A percentile compares a stretch with the other conserved stretches of the same genome.
phyloP scores from a whole-genome alignment of 1,140 invertebrate genomes.

The Hestina assimilis region DNA sequence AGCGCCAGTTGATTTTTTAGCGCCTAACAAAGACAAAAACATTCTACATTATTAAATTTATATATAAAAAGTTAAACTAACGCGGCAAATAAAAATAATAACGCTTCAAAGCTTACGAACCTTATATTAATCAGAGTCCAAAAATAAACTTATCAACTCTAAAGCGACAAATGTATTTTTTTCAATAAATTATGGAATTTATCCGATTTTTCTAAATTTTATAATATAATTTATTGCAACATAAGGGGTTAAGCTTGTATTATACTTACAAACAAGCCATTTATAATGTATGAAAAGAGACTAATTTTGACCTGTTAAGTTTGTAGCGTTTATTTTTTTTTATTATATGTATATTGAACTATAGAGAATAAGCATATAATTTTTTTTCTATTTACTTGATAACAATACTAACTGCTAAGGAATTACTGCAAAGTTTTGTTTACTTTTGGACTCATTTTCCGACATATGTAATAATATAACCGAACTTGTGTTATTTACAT shows the following conservation, averaged over 20 bases:
- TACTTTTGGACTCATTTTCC: background rate
- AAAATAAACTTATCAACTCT: background rate
- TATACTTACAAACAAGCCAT: no score
- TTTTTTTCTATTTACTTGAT: no score
- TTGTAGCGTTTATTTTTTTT: no score
- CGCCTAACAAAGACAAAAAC: slow-evolving; percentile 40
- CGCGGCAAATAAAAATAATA: slow-evolving; percentile 5
- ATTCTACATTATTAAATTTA: background rate
- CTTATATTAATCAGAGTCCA: background rate
- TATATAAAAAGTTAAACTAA: background rate
- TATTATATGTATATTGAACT: no score
- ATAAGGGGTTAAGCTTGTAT: no score
- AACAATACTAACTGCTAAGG: no score
- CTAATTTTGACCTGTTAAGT: no score
- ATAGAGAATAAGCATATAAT: no score
- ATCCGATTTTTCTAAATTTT: no score
- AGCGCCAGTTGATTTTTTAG: slow-evolving; percentile 65
- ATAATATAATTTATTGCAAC: no score
- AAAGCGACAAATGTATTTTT: background rate
- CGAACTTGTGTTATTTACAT: background rate
- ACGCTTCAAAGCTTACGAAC: background rate
- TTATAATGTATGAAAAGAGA: no score
- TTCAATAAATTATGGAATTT: no score
- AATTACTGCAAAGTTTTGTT: background rate
- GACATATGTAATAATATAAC: background rate